phyloP scores from a whole-genome alignment of 2,113 vertebrate species.

The Hyaena hyaena region DNA sequence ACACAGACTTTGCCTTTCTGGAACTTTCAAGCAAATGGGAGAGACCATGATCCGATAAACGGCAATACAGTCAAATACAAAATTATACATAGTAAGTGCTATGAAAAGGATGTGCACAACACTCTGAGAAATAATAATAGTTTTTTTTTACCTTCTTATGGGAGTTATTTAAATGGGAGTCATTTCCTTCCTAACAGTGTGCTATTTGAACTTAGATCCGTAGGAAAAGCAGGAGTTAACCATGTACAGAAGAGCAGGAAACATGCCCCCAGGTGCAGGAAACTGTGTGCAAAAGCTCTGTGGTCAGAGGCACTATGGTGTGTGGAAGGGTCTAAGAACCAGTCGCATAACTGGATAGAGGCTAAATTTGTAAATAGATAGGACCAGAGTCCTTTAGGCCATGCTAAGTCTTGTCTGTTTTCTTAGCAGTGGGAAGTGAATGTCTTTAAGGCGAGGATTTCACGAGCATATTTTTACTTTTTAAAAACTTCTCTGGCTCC shows the following conservation, averaged over 20 bases:
- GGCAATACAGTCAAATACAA: not conserved
- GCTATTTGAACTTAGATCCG: not conserved
- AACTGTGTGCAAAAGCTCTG: not conserved
- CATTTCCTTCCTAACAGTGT: not conserved
- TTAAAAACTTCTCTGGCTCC: not conserved
- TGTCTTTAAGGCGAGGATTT: not conserved
- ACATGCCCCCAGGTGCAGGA: not conserved
- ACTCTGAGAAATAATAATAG: not conserved
- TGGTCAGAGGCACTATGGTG: accelerated
- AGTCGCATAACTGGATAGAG: not conserved
- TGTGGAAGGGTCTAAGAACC: not conserved
- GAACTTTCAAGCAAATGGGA: not conserved
- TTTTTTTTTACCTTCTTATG: not conserved
- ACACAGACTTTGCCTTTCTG: not conserved
- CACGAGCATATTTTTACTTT: not conserved
- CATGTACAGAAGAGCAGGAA: not conserved
- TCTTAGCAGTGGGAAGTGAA: not conserved
- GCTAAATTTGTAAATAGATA: not conserved
- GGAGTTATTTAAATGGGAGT: not conserved
- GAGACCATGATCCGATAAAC: not conserved
- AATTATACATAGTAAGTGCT: not conserved
- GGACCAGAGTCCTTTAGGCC: not conserved
- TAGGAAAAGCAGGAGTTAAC: not conserved
- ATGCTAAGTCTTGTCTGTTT: not conserved
- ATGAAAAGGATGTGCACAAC: not conserved